Percentiles rank a stretch among this genome's conserved stretches.
These are phyloP conservation scores for Myiothlypis coronata DNA, from an alignment of 2,797 vertebrate genomes.

Conservation along the genomic window DNA sequence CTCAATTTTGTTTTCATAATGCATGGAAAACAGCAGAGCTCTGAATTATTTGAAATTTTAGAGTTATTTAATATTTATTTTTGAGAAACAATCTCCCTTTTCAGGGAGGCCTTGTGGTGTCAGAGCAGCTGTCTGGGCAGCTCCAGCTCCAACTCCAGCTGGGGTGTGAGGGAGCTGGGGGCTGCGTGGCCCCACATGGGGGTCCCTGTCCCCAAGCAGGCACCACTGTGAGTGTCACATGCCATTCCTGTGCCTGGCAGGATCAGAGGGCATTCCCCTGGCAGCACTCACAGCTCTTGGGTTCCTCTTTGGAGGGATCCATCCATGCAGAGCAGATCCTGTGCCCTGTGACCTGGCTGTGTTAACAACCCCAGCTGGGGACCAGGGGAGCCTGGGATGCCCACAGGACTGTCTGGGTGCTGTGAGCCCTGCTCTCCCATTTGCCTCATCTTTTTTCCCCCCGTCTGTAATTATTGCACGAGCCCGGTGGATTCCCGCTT, in stretches of 20 bases:
- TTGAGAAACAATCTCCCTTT: constrained; percentile 32
- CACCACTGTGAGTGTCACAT: background rate
- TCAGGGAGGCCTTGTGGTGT: background rate
- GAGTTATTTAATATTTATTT: constrained; percentile 65
- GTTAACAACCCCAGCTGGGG: background rate
- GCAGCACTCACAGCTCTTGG: background rate
- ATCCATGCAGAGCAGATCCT: background rate
- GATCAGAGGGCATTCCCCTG: too few species aligned
- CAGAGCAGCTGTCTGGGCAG: background rate
- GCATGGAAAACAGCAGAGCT: constrained; percentile 55
- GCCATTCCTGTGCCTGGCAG: background rate
- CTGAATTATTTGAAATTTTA: constrained; percentile 51
- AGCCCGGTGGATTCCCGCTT: background rate
- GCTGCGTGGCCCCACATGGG: background rate
- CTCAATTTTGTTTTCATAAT: constrained; percentile 65
- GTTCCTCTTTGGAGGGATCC: background rate
- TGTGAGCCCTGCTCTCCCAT: accelerated
- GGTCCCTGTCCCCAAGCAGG: background rate
- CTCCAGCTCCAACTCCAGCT: background rate
- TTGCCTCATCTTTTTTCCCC: background rate
- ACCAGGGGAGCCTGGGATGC: background rate
- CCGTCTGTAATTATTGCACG: background rate
- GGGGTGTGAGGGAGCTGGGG: background rate
- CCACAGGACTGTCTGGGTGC: accelerated
- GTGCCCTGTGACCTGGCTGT: background rate